Conservation (phyloP, 1,140 invertebrate species). For the Neocloeon triangulifer region DNA sequence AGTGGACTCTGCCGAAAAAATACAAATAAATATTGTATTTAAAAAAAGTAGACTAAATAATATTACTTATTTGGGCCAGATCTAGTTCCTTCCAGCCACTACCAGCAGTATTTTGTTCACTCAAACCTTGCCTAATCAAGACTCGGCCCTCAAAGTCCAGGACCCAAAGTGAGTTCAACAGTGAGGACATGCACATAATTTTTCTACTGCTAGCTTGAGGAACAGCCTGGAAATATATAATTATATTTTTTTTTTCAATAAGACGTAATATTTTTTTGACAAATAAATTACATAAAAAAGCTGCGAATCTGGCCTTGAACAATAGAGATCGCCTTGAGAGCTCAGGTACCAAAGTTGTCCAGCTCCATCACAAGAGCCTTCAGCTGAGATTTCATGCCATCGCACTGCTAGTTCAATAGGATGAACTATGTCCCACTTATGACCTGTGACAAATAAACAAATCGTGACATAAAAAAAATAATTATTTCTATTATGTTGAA, state of each 20-base stretch:
- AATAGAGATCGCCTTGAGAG: slow-evolving; percentile 19
- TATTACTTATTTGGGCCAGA: slow-evolving; percentile 21
- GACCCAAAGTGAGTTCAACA: slow-evolving; percentile 21
- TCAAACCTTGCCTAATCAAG: slow-evolving; percentile 20
- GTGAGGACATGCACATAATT: slow-evolving; percentile 16
- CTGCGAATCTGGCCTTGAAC: slow-evolving; percentile 11
- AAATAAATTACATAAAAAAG: slow-evolving; percentile 8
- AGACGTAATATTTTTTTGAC: slow-evolving; percentile 1
- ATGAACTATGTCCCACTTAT: slow-evolving; percentile 17
- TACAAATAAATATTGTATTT: slow-evolving; percentile 5
- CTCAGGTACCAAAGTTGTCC: slow-evolving; percentile 21
- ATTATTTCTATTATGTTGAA: too few species aligned
- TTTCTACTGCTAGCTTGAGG: slow-evolving; percentile 10
- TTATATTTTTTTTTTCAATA: not conserved
- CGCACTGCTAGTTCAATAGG: slow-evolving; percentile 3
- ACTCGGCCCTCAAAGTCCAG: slow-evolving; percentile 19
- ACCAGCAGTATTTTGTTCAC: slow-evolving; percentile 15
- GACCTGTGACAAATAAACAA: slow-evolving; percentile 15
- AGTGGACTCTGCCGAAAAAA: slow-evolving; percentile 16
- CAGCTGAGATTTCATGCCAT: slow-evolving; percentile 20
- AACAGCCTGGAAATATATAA: slow-evolving; percentile 10
- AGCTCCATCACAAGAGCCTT: slow-evolving; percentile 16
- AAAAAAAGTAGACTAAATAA: not conserved
- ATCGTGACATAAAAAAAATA: too few species aligned
- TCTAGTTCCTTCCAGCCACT: slow-evolving; percentile 20